Evolutionary conservation across 2,888 invertebrate species (phyloP), one percentile per base, ranked within the genome.

Genomic region (Eupithecia pulchellata): DNA sequence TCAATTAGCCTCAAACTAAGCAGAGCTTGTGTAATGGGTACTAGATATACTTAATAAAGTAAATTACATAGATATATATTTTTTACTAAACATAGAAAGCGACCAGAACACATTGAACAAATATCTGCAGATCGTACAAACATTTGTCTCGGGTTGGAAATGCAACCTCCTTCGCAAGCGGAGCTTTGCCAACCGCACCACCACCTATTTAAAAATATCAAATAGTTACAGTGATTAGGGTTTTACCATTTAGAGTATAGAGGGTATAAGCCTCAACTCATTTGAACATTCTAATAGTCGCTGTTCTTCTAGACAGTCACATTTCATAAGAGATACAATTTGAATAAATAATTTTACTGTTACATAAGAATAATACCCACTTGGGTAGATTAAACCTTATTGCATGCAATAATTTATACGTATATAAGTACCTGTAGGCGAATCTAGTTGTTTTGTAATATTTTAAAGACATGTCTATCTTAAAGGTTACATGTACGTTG

Each of bases 241-340:
- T 14, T 14, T 36, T 4, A 1, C n/a, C n/a, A 17, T 14, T 4
- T 36, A 13, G 14, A 36, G 13, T 1, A 17, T 14, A 39, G 17
- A 9, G 17, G 14, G 39, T 4, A n/a, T n/a, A 42, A 11, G 13
- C 52, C 11, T 11, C n/a, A 11, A 25, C 25, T 52, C n/a, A 58
- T 29, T 32, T 32, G 32, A 32, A 32, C 4, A 14, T 27, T 14
- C 27, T 27, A 27, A 55, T 27, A 8, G 25, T 14, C 14, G 1
- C 11, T 29, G 17, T 1, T 57, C 57, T 30, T 42, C n/a, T 42
- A 8, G 0, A 30, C 5, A 32, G 32, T 32, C 32, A 39, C 32
- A 66, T 61, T n/a, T 57, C 68, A 20, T 69, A 66, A 65, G 36
- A 39, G 36, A 29, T 63, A 63, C 61, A 30, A 68, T 71, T 68